These are phyloP conservation scores for Heterotilapia buettikoferi DNA, from an alignment of 2,113 vertebrate species.

Conservation along the genomic window DNA sequence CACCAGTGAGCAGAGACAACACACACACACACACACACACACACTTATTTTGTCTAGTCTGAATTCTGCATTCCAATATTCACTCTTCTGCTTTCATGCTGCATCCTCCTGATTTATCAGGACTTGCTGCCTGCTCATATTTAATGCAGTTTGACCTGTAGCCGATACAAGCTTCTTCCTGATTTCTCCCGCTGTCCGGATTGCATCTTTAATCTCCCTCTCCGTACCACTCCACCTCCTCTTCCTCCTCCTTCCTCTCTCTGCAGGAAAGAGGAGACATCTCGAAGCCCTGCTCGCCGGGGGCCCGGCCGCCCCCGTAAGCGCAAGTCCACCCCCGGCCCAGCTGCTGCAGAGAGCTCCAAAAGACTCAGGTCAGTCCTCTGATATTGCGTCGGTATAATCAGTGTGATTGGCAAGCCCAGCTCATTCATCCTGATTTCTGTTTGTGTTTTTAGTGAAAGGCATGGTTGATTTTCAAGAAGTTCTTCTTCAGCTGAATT, in stretches of 20 bases:
- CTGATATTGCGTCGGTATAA: conserved; percentile 50
- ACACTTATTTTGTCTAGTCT: conserved; percentile 9
- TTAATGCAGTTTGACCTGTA: conserved; percentile 56
- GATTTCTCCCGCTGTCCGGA: conserved; percentile 24
- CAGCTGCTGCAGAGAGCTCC: conserved; percentile 65
- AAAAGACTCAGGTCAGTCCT: conserved; percentile 85
- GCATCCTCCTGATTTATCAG: conserved; percentile 41
- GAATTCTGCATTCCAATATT: conserved; percentile 40
- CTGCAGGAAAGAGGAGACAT: conserved; percentile 87
- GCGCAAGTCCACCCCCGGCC: conserved; percentile 75
- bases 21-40: conserved; percentile 10
- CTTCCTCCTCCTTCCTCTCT: background rate
- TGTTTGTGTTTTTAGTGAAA: conserved; percentile 68
- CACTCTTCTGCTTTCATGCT: conserved; percentile 22
- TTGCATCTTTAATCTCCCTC: conserved; percentile 37
- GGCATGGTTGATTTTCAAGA: conserved; percentile 67
- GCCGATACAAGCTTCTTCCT: conserved; percentile 30
- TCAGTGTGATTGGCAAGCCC: conserved; percentile 66
- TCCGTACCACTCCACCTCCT: background rate
- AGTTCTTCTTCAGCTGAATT: conserved; percentile 64
- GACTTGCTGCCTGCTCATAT: conserved; percentile 27
- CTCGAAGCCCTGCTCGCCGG: conserved; percentile 85
- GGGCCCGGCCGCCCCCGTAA: conserved; percentile 93
- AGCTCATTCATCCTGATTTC: conserved; percentile 65
- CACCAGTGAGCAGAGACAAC: conserved; percentile 75